Percentiles rank a stretch among this genome's conserved stretches.
phyloP scores from a whole-genome alignment of 2,888 invertebrate genomes.

The Drosophila kanekoi region DNA sequence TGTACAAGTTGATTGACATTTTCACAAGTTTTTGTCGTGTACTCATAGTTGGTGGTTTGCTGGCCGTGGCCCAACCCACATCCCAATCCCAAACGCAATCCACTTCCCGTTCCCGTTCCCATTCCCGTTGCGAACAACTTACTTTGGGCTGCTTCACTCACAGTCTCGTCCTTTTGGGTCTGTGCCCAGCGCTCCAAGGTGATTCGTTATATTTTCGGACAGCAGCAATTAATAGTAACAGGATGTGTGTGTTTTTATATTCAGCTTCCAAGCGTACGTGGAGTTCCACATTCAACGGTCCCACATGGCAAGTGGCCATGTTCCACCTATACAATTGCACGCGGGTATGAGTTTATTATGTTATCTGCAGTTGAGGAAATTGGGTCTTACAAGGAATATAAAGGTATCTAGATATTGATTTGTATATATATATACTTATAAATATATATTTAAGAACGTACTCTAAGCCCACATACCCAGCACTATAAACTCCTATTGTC shows the following conservation, averaged over 20 bases:
- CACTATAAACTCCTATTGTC: no score
- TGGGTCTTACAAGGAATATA: background rate
- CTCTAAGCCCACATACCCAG: no score
- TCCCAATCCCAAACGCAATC: conserved; percentile 18
- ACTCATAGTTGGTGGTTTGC: conserved; percentile 50
- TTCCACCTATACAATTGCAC: conserved; percentile 11
- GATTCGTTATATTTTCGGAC: conserved; percentile 83
- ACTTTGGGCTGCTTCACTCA: conserved; percentile 43
- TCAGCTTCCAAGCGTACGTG: conserved; percentile 34
- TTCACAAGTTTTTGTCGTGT: conserved; percentile 78
- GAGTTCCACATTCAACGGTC: conserved; percentile 29
- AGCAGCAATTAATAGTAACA: conserved; percentile 83
- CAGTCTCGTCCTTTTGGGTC: conserved; percentile 72
- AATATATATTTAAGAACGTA: no score
- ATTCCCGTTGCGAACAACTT: conserved; percentile 25
- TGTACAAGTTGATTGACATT: conserved; percentile 82
- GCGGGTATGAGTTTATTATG: conserved; percentile 20
- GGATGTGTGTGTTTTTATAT: conserved; percentile 69
- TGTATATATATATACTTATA: background rate
- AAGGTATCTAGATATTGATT: background rate
- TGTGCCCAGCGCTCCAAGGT: conserved; percentile 67
- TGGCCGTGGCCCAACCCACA: conserved; percentile 45
- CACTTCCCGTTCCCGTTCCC: conserved; percentile 17
- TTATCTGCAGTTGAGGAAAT: conserved; percentile 13
- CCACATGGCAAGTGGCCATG: conserved; percentile 42